Evolutionary conservation across 2,797 vertebrate species (phyloP), one percentile per base, ranked within the genome.

Genomic region (Ptychobarbus kaznakovi): DNA sequence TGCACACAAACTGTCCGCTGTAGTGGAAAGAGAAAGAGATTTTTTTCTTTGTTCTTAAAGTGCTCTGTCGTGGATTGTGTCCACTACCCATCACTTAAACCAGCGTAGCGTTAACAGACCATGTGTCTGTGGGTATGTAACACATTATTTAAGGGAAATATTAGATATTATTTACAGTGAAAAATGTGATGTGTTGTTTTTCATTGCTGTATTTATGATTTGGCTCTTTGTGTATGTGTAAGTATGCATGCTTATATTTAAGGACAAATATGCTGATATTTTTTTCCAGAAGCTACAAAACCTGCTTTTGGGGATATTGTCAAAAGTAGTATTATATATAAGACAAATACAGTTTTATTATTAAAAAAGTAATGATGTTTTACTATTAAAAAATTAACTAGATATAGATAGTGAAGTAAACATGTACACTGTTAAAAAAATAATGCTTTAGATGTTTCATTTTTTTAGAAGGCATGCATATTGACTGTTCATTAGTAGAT

Each of bases 21-120:
- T 44, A 38, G 32, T 65, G 32, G 46, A 51, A 61, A 35, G 25
- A 79, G 82, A 65, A 35, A 80, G 72, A 72, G 28, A 35, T 42
- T 78, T 65, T 46, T 12, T 44, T 44, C 22, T 53, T 44, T 91
- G 89, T 92, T 89, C 86, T 86, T 81, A 87, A 92, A 92, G 90
- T 91, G 91, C 86, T 91, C 89, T 91, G 87, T 90, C 76, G 0
- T 90, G 91, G 92, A 94, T 92, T 93, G 91, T 79, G 56, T 61
- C 22, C 20, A 42, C 32, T 28, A 80, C 25, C 5, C 11, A n/a
- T n/a, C 25, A 80, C 61, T 22, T 13, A 66, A 66, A n/a, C 16
- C 42, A n/a, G 18, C 12, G 1, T 46, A 49, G 42, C 61, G 15
- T 61, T 25, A 80, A 80, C 61, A 46, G n/a, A 46, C 58, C 61